These are phyloP conservation scores for Sinelater perroti DNA, from an alignment of 2,888 invertebrate species.

Conservation along the genomic window DNA sequence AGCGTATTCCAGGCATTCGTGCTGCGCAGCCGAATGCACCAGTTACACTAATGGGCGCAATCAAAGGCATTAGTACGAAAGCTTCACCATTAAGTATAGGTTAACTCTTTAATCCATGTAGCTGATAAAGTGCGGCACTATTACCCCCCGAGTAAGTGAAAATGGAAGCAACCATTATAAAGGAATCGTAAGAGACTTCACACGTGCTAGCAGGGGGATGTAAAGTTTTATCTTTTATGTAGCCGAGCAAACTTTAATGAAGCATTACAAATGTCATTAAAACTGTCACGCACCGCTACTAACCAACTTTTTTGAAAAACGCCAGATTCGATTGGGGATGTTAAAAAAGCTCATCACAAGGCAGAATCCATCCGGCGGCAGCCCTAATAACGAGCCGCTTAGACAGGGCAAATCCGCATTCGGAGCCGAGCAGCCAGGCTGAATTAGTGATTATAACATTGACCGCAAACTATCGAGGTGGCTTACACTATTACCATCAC, in stretches of 20 bases:
- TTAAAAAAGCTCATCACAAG: too few species aligned
- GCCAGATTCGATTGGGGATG: too few species aligned
- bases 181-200: constrained; percentile 8
- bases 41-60: constrained; percentile 37
- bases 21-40: constrained; percentile 29
- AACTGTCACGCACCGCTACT: too few species aligned
- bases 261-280: too few species aligned
- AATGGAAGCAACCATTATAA: constrained; percentile 28
- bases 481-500: constrained; percentile 45
- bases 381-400: neutral
- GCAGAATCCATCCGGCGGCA: too few species aligned
- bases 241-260: too few species aligned
- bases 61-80: constrained; percentile 39
- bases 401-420: constrained; percentile 9
- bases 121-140: constrained; percentile 30
- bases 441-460: constrained; percentile 47
- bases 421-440: constrained; percentile 31
- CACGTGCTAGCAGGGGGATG: constrained; percentile 6
- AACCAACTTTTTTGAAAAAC: too few species aligned
- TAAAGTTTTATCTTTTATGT: too few species aligned
- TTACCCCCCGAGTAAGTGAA: constrained; percentile 13
- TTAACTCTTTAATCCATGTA: constrained; percentile 39
- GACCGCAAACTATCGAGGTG: constrained; percentile 47
- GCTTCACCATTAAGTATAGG: constrained; percentile 41
- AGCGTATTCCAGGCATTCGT: constrained; percentile 32